A percentile compares a stretch with the other conserved stretches of the same genome.
Evolutionary conservation across 2,888 invertebrate species (phyloP).

Genomic region (Tiphia femorata): DNA sequence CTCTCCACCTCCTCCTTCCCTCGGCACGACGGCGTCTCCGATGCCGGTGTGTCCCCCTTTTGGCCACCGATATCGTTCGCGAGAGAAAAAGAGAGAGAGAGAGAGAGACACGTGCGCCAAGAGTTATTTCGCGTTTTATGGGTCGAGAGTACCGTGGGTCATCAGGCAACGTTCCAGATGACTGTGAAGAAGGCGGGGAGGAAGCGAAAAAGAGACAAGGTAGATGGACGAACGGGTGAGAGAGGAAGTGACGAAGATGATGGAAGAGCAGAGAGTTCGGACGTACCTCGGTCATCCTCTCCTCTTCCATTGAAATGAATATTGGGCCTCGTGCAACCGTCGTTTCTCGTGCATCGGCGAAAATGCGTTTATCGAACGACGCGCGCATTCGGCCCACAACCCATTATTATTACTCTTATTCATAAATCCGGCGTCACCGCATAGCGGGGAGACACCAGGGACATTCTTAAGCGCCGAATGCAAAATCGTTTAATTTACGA

Average conservation of each 20-base stretch:
- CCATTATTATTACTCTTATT: slow-evolving; percentile 3
- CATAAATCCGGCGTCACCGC: neutral
- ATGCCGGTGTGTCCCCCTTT: slow-evolving; percentile 21
- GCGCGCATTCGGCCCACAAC: neutral
- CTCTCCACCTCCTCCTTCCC: slow-evolving; percentile 19
- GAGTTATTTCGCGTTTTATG: slow-evolving; percentile 68
- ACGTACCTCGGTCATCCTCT: slow-evolving; percentile 1
- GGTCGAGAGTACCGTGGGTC: slow-evolving; percentile 53
- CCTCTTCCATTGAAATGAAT: neutral
- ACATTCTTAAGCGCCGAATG: neutral
- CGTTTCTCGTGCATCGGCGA: neutral
- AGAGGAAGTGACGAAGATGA: slow-evolving; percentile 6
- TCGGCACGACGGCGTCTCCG: slow-evolving; percentile 20
- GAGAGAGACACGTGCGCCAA: slow-evolving; percentile 47
- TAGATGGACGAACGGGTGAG: neutral
- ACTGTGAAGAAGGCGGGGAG: slow-evolving; percentile 31
- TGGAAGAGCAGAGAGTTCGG: slow-evolving; percentile 18
- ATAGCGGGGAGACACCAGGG: neutral
- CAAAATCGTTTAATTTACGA: slow-evolving; percentile 5
- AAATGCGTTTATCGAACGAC: too few relatives aligned
- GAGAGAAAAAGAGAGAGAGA: slow-evolving; percentile 27
- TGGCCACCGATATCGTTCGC: slow-evolving; percentile 59
- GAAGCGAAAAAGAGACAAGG: slow-evolving; percentile 1
- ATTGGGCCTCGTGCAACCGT: too few relatives aligned
- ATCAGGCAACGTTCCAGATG: slow-evolving; percentile 63